phyloP scores from a whole-genome alignment of 2,888 invertebrate genomes.

The Scaptomyza caliginosa region DNA sequence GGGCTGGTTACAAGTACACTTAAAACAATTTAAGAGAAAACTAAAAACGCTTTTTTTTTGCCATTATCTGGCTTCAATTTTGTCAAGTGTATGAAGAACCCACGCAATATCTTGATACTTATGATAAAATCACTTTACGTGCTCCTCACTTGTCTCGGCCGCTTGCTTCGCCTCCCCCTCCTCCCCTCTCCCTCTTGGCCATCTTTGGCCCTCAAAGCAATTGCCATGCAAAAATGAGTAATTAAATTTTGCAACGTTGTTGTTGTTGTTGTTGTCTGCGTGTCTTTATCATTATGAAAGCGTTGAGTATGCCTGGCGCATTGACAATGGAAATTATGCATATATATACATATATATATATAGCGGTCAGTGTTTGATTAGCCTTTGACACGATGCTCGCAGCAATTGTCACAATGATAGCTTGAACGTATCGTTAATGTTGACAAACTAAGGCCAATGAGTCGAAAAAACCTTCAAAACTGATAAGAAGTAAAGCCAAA shows the following conservation, averaged over 20 bases:
- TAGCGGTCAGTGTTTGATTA: conserved; percentile 26
- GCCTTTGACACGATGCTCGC: conserved; percentile 1
- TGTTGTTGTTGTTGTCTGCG: conserved; percentile 17
- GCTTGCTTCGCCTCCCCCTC: not conserved
- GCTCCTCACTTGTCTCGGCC: conserved; percentile 6
- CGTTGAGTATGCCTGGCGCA: not conserved
- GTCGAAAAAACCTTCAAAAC: no score
- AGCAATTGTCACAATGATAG: conserved; percentile 1
- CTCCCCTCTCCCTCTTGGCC: not conserved
- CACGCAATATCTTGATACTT: not conserved
- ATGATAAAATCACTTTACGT: not conserved
- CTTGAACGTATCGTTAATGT: no score
- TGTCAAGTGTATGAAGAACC: not conserved
- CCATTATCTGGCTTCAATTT: not conserved
- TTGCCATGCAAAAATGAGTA: conserved; percentile 45
- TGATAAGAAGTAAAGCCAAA: no score
- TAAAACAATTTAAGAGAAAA: conserved; percentile 5
- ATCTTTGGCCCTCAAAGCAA: conserved; percentile 14
- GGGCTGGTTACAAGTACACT: conserved; percentile 17
- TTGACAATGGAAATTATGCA: conserved; percentile 12
- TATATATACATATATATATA: not conserved
- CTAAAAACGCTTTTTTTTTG: not conserved
- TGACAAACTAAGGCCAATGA: no score
- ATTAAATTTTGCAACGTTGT: conserved; percentile 45
- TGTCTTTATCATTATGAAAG: conserved; percentile 30